A percentile compares a stretch with the other conserved stretches of the same genome.
Evolutionary conservation across 2,113 vertebrate genomes (phyloP).

Genomic region (Rhinogobius similis): DNA sequence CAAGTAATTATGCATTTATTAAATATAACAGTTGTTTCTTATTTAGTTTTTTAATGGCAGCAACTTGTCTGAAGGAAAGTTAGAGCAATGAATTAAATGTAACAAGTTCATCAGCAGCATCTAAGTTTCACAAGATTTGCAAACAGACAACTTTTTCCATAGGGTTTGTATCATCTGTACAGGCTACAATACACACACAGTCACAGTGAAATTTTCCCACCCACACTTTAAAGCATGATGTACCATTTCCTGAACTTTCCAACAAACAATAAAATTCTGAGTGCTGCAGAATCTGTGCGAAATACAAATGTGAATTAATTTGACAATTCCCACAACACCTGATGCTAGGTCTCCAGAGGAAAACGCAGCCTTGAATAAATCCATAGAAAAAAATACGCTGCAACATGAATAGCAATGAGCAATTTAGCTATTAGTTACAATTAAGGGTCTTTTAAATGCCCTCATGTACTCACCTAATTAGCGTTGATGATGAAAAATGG

Average conservation of each 20-base stretch:
- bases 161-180: background rate
- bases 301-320: slow-evolving; percentile 63
- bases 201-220: slow-evolving; percentile 6
- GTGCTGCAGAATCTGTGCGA: slow-evolving; percentile 48
- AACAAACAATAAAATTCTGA: slow-evolving; percentile 32
- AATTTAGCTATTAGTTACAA: slow-evolving; percentile 73
- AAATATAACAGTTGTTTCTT: background rate
- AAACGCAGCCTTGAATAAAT: slow-evolving; percentile 70
- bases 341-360: slow-evolving; percentile 59
- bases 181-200: background rate
- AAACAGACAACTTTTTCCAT: background rate
- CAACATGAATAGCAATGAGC: slow-evolving; percentile 69
- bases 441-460: slow-evolving; percentile 69
- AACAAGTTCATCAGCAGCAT: background rate
- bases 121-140: background rate
- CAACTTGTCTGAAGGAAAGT: background rate
- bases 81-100: background rate
- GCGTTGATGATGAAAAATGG: slow-evolving; percentile 38
- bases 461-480: slow-evolving; percentile 59
- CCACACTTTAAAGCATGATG: slow-evolving; percentile 33
- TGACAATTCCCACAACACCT: slow-evolving; percentile 68
- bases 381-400: slow-evolving; percentile 59
- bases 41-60: background rate
- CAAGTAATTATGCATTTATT: background rate
- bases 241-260: slow-evolving; percentile 6